A percentile compares a stretch with the other conserved stretches of the same genome.
These are phyloP conservation scores for Corythaixoides concolor DNA, from an alignment of 2,113 vertebrate genomes.

Conservation along the genomic window DNA sequence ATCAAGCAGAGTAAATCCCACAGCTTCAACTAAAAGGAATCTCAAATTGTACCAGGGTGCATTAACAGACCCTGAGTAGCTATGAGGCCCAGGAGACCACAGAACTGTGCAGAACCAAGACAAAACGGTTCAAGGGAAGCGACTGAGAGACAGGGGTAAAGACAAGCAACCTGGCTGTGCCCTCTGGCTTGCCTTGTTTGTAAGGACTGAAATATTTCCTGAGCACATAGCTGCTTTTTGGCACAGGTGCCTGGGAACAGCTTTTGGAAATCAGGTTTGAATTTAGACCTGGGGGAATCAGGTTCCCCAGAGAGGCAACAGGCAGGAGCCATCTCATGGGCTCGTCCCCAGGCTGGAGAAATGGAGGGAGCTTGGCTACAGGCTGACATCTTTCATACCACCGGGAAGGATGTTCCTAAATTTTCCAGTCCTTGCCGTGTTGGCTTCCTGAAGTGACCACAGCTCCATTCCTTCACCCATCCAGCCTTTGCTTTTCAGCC, in stretches of 20 bases:
- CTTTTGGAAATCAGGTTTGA: not conserved
- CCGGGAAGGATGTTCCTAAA: fast-evolving
- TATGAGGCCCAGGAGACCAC: not conserved
- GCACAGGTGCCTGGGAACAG: not conserved
- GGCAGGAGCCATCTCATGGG: not conserved
- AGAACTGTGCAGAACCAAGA: not conserved
- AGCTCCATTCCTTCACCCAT: not conserved
- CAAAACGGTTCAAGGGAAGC: not conserved
- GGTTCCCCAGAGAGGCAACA: not conserved
- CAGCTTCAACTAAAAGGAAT: not conserved
- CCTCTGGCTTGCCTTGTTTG: not conserved
- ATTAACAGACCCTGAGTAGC: not conserved
- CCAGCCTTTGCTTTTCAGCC: not conserved
- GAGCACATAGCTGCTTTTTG: not conserved
- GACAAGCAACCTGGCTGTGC: not conserved
- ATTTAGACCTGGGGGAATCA: not conserved
- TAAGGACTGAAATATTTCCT: not conserved
- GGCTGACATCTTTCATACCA: fast-evolving
- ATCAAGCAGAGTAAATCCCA: not conserved
- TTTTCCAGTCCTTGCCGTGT: not conserved
- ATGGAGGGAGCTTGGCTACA: not conserved
- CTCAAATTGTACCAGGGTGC: not conserved
- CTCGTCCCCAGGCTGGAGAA: not conserved
- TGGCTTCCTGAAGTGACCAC: not conserved
- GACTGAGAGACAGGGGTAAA: not conserved